Conservation (phyloP, 1,140 invertebrate genomes). For the Ladona fulva region DNA sequence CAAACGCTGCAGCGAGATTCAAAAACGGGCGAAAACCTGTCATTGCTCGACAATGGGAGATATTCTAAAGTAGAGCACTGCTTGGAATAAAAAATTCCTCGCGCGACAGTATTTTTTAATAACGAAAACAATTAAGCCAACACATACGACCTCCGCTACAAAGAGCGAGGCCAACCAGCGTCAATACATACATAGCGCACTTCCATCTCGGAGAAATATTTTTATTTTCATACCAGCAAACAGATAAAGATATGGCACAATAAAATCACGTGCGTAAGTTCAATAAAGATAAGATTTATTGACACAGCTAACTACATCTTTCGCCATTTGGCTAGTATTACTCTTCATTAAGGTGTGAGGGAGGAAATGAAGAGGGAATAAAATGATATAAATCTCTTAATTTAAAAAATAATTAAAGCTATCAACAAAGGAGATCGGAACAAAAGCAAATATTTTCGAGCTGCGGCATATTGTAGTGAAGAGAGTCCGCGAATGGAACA, state of each 20-base stretch:
- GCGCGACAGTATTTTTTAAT: too few relatives aligned
- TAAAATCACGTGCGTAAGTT: slow-evolving; percentile 1
- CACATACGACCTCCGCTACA: too few relatives aligned
- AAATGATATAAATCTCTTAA: neutral
- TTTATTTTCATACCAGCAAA: slow-evolving; percentile 3
- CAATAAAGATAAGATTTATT: slow-evolving; percentile 11
- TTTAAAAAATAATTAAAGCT: neutral
- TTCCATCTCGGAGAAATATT: neutral
- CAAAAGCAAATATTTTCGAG: neutral
- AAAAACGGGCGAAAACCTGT: neutral
- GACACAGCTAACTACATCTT: neutral
- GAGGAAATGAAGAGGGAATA: neutral
- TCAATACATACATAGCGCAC: neutral
- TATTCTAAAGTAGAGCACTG: neutral
- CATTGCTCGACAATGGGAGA: neutral
- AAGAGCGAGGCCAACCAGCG: neutral
- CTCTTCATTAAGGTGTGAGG: neutral
- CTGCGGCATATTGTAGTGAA: neutral
- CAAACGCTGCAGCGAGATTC: neutral
- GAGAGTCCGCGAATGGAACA: too few relatives aligned
- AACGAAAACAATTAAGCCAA: too few relatives aligned
- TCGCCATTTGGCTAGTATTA: neutral
- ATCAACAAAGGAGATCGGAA: neutral
- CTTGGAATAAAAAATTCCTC: too few relatives aligned
- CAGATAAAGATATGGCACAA: neutral